Conservation (phyloP, 2,797 vertebrate species). For the Melanotaenia maccullochi region DNA sequence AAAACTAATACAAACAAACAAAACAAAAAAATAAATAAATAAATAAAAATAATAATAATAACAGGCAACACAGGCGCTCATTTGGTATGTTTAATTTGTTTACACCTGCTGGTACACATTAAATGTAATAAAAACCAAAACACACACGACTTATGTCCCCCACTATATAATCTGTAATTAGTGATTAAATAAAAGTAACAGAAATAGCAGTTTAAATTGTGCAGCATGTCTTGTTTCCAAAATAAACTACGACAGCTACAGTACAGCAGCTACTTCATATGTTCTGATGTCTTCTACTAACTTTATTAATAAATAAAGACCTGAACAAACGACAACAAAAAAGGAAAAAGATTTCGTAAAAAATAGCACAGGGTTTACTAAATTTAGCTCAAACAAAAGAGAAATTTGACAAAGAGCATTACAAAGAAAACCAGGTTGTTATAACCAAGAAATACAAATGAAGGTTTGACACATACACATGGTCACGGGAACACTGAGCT, state of each 20-base stretch:
- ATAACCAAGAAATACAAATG: slow-evolving; percentile 5
- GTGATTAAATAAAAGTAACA: slow-evolving; percentile 38
- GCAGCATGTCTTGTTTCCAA: slow-evolving; percentile 11
- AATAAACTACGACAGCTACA: slow-evolving; percentile 18
- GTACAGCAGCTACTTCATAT: slow-evolving; percentile 37
- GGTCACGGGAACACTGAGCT: slow-evolving; percentile 20
- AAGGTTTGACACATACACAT: slow-evolving; percentile 5
- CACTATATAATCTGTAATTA: slow-evolving; percentile 44
- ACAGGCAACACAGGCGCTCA: not conserved
- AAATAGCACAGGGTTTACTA: not conserved
- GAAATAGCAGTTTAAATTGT: slow-evolving; percentile 35
- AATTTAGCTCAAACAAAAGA: slow-evolving; percentile 12
- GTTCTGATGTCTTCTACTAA: slow-evolving; percentile 8
- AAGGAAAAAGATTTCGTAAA: not conserved
- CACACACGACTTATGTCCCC: slow-evolving; percentile 22
- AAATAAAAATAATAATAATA: not conserved
- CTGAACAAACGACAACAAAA: slow-evolving; percentile 11
- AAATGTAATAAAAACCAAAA: slow-evolving; percentile 48
- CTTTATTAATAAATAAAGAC: slow-evolving; percentile 55
- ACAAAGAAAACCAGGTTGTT: not conserved
- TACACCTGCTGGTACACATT: slow-evolving; percentile 39
- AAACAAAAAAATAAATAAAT: not conserved
- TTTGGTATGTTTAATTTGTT: slow-evolving; percentile 47
- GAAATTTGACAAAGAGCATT: slow-evolving; percentile 7
- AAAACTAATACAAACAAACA: not conserved